phyloP scores from a whole-genome alignment of 2,113 vertebrate genomes.

The Campylomormyrus numenius region DNA sequence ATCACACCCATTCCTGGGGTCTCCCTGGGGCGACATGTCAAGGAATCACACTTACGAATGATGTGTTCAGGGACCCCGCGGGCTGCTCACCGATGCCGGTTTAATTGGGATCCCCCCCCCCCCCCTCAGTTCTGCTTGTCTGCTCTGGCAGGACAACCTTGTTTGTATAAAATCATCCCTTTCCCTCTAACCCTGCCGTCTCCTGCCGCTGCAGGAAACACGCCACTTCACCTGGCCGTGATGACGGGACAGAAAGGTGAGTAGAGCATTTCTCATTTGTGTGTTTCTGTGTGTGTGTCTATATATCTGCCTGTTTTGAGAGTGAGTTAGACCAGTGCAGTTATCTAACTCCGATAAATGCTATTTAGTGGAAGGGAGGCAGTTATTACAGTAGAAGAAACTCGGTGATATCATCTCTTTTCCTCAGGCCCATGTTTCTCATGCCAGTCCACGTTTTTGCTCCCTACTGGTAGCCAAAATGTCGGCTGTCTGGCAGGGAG shows the following conservation, averaged over 20 bases:
- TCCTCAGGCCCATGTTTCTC: background rate
- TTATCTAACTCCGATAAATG: background rate
- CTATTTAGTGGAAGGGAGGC: background rate
- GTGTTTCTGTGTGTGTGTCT: background rate
- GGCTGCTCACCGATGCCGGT: background rate
- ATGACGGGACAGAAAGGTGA: constrained; percentile 97
- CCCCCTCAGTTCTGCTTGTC: background rate
- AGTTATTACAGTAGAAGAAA: background rate
- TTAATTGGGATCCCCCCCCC: background rate
- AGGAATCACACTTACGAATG: background rate
- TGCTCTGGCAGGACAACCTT: background rate
- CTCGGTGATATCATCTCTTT: background rate
- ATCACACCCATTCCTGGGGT: background rate
- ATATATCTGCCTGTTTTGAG: background rate
- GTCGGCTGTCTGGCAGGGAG: no score
- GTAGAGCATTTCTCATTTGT: constrained; percentile 17
- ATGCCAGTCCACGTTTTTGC: background rate
- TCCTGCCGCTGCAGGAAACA: constrained; percentile 73
- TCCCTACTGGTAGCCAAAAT: no score
- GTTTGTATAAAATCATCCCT: background rate
- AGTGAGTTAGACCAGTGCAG: background rate
- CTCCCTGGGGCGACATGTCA: background rate
- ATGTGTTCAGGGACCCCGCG: background rate
- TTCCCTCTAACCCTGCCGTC: background rate
- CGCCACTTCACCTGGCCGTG: constrained; percentile 90